These are phyloP conservation scores for Ammospiza maritima DNA, from an alignment of 2,797 vertebrate genomes.

Conservation along the genomic window DNA sequence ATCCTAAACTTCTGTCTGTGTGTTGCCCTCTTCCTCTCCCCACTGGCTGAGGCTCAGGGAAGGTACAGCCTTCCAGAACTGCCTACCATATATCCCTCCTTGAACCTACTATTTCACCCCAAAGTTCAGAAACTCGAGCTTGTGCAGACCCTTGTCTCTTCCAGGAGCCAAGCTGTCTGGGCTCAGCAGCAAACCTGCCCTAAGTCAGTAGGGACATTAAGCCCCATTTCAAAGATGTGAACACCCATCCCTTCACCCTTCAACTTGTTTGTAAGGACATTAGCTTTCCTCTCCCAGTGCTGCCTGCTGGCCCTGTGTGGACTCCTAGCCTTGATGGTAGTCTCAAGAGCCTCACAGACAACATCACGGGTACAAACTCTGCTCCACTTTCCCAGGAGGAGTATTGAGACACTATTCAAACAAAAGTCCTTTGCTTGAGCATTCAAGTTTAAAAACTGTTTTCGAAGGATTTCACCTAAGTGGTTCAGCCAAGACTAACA, in stretches of 20 bases:
- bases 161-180: background rate
- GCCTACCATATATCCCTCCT: background rate
- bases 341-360: background rate
- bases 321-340: accelerated
- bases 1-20: accelerated
- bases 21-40: background rate
- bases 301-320: accelerated
- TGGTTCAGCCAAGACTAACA: constrained; percentile 41
- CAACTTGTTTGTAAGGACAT: background rate
- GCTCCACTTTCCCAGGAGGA: background rate
- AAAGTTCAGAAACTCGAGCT: background rate
- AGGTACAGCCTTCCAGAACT: background rate
- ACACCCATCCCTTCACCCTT: background rate
- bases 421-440: background rate
- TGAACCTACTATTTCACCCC: background rate
- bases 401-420: background rate
- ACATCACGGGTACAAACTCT: background rate
- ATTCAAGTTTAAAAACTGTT: background rate
- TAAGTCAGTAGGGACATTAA: background rate
- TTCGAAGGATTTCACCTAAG: background rate
- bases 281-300: background rate
- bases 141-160: background rate
- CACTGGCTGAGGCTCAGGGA: background rate
- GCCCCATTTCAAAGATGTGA: background rate
- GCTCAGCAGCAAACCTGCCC: background rate